Base-by-base conservation (phyloP, 2,797 vertebrate species). In the Esox lucius region DNA sequence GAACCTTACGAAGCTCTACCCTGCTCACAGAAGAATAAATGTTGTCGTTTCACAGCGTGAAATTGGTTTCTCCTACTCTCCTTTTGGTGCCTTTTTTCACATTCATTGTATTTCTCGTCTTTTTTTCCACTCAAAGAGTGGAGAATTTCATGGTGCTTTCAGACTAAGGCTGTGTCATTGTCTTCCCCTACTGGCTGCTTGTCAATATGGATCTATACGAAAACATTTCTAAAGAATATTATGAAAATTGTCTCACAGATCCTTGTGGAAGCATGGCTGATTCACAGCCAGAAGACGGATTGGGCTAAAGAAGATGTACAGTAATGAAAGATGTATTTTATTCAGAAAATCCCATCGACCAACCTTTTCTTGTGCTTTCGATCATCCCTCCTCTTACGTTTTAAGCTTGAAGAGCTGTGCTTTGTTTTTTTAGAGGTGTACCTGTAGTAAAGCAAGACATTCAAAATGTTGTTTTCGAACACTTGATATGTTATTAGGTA, bases 351-450 rank as follows among this genome's bases (percentile, higher is more conserved):
- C 62, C 31, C 78, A 83, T 46, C 53, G 79, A 96, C 96, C 93
- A 92, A 99, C 97, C 97, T 97, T 93, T 97, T 99, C 91, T 97
- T 97, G 91, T 95, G 96, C 92, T 96, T 97, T 93, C 94, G 96
- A 81, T 95, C 95, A 85, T 96, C 93, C 93, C 91, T 97, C 89
- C 94, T 95, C 93, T 96, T 98, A 86, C 88, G 96, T 91, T 96
- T 98, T 78, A 94, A 94, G 88, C 94, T 95, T 70, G 95, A 94
- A 79, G 95, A 97, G 88, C 97, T 98, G 93, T 96, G 97, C 82
- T 96, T 96, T 84, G 94, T 96, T 92, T 97, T 99, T 93, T 97
- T 99, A 82, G 96, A 96, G 0, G 93, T 92, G 62, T 95, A 95
- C 91, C 97, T 99, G 90, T 31, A 90, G 89, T 11, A 78, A 19